These are phyloP conservation scores for Dendroctonus ponderosae DNA, from an alignment of 1,140 invertebrate genomes.

Conservation along the genomic window DNA sequence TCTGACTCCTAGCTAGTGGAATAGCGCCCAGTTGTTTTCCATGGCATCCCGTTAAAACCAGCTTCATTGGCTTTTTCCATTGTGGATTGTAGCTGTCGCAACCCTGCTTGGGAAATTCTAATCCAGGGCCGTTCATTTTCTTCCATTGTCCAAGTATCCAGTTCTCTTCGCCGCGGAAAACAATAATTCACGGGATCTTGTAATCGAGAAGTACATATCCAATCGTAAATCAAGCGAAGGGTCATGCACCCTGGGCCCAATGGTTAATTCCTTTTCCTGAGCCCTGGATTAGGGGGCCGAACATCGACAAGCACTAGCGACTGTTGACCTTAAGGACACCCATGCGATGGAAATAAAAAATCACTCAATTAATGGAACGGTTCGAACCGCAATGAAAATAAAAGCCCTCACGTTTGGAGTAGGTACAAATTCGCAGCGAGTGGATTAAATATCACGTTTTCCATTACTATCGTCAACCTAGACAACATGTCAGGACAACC, in stretches of 20 bases:
- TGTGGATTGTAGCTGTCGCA: not conserved
- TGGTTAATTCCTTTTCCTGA: conserved; percentile 26
- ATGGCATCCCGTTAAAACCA: no score
- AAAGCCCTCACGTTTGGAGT: not conserved
- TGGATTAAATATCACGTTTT: no score
- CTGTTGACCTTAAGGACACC: conserved; percentile 1
- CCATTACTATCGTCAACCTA: no score
- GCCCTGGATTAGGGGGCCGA: conserved; percentile 13
- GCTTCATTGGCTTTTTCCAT: no score
- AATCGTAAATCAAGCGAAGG: conserved; percentile 37
- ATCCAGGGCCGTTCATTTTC: conserved; percentile 18
- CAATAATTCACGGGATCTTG: conserved; percentile 40
- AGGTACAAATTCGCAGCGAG: not conserved
- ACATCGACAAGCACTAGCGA: conserved; percentile 31
- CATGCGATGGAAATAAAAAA: no score
- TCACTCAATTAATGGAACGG: no score
- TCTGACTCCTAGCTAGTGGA: no score
- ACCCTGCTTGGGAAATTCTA: conserved; percentile 2
- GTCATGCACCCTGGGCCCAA: conserved; percentile 13
- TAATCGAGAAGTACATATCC: conserved; percentile 40
- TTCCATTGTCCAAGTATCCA: conserved; percentile 27
- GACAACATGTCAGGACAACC: no score
- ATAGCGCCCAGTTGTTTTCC: no score
- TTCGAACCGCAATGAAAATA: no score
- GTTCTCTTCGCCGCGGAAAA: conserved; percentile 25